Conservation (phyloP, 64 coral and sea anemone genomes). For the Pocillopora verrucosa region DNA sequence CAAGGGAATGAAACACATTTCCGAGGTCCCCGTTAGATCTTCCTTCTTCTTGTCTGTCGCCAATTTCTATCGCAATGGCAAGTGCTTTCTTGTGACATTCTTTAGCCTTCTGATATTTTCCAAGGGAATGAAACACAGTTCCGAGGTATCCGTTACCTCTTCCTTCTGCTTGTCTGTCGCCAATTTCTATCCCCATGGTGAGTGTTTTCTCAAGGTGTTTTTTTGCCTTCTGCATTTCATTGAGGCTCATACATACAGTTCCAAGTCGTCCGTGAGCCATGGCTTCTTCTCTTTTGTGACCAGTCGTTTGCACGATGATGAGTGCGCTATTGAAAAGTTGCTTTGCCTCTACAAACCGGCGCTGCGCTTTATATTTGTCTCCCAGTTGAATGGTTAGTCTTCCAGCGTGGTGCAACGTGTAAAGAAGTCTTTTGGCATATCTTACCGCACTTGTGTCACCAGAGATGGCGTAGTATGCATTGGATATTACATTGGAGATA, state of each 20-base stretch:
- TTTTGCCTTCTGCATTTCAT: not conserved
- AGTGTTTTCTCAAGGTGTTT: not conserved
- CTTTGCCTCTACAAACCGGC: not conserved
- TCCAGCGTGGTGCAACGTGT: no score
- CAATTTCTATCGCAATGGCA: not conserved
- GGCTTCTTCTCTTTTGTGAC: not conserved
- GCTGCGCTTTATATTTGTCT: no score
- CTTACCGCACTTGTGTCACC: no score
- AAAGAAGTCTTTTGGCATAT: no score
- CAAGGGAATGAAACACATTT: no score
- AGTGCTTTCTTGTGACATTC: not conserved
- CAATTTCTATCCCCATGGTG: not conserved
- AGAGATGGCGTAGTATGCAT: no score
- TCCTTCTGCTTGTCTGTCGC: not conserved
- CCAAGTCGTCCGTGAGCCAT: not conserved
- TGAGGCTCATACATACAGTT: not conserved
- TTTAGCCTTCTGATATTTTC: not conserved
- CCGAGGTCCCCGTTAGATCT: not conserved
- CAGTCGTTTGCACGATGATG: not conserved
- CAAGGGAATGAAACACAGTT: not conserved
- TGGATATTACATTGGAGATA: no score
- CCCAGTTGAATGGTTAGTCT: no score
- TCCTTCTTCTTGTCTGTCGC: not conserved
- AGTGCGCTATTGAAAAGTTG: not conserved
- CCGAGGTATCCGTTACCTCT: not conserved